Percentiles rank a stretch among this genome's conserved stretches.
These are phyloP conservation scores for Eupithecia abbreviata DNA, from an alignment of 2,888 invertebrate species.

Conservation along the genomic window DNA sequence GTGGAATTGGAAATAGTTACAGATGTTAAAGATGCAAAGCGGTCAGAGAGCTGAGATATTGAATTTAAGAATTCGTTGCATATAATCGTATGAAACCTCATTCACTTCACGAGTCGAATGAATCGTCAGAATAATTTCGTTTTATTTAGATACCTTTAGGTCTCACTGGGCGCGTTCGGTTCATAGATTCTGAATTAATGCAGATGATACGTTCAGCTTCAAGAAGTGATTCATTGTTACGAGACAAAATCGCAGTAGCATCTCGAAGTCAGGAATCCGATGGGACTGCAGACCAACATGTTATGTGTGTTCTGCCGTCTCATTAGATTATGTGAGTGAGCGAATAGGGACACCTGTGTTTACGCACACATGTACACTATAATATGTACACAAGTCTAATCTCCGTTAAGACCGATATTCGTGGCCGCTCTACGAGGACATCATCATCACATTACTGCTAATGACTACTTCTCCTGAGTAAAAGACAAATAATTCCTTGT, in stretches of 20 bases:
- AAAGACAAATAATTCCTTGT: not conserved
- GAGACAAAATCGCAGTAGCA: not conserved
- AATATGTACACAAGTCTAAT: too few relatives aligned
- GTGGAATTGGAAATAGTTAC: not conserved
- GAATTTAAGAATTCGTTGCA: not conserved
- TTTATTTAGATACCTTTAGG: not conserved
- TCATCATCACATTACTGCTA: not conserved
- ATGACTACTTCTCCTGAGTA: not conserved
- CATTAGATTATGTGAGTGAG: not conserved
- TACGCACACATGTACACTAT: too few relatives aligned
- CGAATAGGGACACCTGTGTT: not conserved
- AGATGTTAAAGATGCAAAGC: not conserved
- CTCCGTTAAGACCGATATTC: too few relatives aligned
- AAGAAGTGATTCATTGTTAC: not conserved
- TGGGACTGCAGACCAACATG: too few relatives aligned
- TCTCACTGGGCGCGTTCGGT: not conserved
- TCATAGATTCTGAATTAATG: not conserved
- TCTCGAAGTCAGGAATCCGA: not conserved
- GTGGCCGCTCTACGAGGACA: not conserved
- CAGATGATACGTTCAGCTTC: not conserved
- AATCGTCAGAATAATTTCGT: not conserved
- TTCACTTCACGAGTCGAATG: not conserved
- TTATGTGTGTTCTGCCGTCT: not conserved
- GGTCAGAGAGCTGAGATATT: not conserved
- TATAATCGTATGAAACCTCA: too few relatives aligned